Evolutionary conservation across 2,113 vertebrate genomes (phyloP).

Genomic region (Neomonachus schauinslandi): DNA sequence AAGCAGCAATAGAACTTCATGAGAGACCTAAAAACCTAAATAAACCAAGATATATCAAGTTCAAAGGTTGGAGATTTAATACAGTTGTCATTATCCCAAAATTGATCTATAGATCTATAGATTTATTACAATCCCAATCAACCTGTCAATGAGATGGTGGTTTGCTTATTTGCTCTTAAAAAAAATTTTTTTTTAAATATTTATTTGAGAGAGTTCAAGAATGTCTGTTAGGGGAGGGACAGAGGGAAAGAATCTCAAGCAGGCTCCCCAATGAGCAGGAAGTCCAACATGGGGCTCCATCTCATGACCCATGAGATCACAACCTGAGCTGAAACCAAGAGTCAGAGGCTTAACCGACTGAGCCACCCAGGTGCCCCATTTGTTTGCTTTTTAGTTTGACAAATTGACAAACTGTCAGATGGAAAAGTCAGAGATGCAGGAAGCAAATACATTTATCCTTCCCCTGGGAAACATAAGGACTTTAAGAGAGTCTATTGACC

Average conservation of each 20-base stretch:
- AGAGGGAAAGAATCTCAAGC: neutral
- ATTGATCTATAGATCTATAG: neutral
- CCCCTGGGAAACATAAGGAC: neutral
- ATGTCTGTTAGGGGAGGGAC: neutral
- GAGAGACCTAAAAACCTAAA: neutral
- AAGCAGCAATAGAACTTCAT: neutral
- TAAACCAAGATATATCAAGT: neutral
- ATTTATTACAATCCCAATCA: neutral
- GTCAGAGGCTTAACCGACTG: neutral
- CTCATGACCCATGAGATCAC: neutral
- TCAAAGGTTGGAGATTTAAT: neutral
- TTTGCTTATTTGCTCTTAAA: neutral
- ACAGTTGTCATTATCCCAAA: neutral
- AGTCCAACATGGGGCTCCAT: neutral
- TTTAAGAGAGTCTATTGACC: neutral
- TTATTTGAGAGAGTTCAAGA: neutral
- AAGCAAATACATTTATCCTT: neutral
- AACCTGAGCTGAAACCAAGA: neutral
- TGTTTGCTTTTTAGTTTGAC: neutral
- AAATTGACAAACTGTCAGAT: neutral
- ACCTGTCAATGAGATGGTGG: neutral
- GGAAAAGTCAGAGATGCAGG: neutral
- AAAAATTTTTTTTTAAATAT: neutral
- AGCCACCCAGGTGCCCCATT: neutral
- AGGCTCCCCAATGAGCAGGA: neutral